Base-by-base conservation (phyloP, 1,140 invertebrate species). In the Pogonus chalceus region DNA sequence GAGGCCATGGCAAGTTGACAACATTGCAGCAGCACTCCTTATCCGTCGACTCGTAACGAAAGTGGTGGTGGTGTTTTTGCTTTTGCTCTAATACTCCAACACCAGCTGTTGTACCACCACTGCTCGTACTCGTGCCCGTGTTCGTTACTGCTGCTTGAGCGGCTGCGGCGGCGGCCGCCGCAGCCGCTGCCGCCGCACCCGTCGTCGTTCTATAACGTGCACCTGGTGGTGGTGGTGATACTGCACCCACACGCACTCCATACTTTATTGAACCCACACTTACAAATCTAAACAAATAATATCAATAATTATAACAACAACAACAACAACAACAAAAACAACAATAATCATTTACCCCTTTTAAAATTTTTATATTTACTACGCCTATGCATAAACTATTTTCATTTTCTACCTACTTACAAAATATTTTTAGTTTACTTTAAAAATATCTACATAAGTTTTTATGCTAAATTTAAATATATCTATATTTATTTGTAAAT, bases 201-300 rank as follows among this genome's bases (percentile, higher is more conserved):
- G 67, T 65, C 55, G 59, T 43, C 69, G 63, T 64, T 48, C 66
- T 64, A 58, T 69, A 69, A 21, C 67, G 65, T 31, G 61, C 60
- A 23, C 67, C 67, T n/a, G 67, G 68, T 24, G 66, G 68, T 43
- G 68, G 68, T 21, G 67, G 67, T 24, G 67, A 69, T 54, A 70
- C 65, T 23, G 70, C 65, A 54, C 75, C 73, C 60, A 77, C 69
- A 58, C 77, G 75, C 49, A 77, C 75, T 26, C 75, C 75, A 68
- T 78, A 79, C 56, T 76, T 73, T 61, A 79, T 74, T 58, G 76
- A 75, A 60, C 77, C 77, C 64, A 79, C 71, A 56, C 73, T 78
- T 69, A 78, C 72, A 68, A 73, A 79, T 62, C 70, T 69, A 18
- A 31, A 31, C 26, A 31, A 31, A 7, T 31, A 14, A 14, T 31